Percentiles rank a stretch among this genome's conserved stretches.
phyloP scores from a whole-genome alignment of 2,888 invertebrate genomes.

The Tenthredo amoena region DNA sequence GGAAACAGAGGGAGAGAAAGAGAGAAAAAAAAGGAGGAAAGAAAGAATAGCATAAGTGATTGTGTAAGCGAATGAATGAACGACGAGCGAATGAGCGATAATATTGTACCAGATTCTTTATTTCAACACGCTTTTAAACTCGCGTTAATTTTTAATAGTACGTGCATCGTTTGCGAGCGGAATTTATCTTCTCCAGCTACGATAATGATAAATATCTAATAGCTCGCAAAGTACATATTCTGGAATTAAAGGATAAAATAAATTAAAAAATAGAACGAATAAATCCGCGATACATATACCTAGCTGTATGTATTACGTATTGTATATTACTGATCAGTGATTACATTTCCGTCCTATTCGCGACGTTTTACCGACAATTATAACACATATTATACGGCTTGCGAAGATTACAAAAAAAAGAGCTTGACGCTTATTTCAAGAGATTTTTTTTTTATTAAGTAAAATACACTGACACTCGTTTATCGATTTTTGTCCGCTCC shows the following conservation, averaged over 20 bases:
- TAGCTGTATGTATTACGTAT: constrained; percentile 37
- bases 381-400: constrained; percentile 20
- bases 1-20: background rate
- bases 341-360: constrained; percentile 49
- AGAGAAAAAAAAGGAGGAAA: background rate
- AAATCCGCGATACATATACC: constrained; percentile 16
- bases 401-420: background rate
- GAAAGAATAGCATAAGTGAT: background rate
- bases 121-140: background rate
- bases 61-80: background rate
- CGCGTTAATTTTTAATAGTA: background rate
- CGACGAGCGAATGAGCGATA: background rate
- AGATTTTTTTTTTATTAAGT: background rate
- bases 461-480: background rate
- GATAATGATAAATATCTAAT: background rate
- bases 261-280: background rate
- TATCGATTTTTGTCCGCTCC: background rate
- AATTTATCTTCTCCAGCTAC: background rate
- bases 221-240: constrained; percentile 8
- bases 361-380: constrained; percentile 43
- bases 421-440: constrained; percentile 22
- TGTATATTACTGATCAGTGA: constrained; percentile 49
- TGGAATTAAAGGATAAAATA: background rate
- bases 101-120: constrained; percentile 5
- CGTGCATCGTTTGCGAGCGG: background rate